Evolutionary conservation across 2,888 invertebrate genomes (phyloP).

Genomic region (Bellardia bayeri): DNA sequence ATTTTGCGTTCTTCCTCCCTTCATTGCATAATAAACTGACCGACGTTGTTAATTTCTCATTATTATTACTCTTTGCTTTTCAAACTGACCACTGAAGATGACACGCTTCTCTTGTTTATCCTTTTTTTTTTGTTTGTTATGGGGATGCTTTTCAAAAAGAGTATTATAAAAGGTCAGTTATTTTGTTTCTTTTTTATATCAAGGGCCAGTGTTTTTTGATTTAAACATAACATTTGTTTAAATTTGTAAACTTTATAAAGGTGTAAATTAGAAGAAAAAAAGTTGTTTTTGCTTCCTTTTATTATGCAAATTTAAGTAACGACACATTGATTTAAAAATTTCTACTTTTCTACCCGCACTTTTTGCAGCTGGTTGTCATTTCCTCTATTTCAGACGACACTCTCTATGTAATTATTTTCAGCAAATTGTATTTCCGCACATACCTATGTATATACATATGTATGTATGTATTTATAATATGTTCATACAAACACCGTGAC

Average conservation of each 20-base stretch:
- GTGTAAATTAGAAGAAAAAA: conserved; percentile 4
- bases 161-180: conserved; percentile 47
- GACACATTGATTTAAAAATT: conserved; percentile 28
- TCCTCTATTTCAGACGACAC: conserved; percentile 1
- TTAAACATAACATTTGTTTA: conserved; percentile 28
- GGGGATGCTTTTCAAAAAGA: conserved; percentile 1
- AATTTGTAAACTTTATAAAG: neutral
- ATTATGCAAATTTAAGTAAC: conserved; percentile 53
- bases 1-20: conserved; percentile 19
- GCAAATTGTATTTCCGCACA: conserved; percentile 23
- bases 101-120: conserved; percentile 7
- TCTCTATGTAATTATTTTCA: conserved; percentile 35
- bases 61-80: neutral
- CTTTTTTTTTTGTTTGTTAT: conserved; percentile 12
- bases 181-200: neutral
- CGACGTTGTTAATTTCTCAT: neutral
- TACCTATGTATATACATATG: neutral
- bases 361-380: conserved; percentile 67
- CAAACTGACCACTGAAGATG: conserved; percentile 38
- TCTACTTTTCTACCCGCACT: conserved; percentile 55
- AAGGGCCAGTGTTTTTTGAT: conserved; percentile 11
- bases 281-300: conserved; percentile 2
- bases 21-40: conserved; percentile 31
- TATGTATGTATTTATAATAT: too few species aligned
- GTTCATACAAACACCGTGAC: conserved; percentile 17